Evolutionary conservation across 2,888 invertebrate species (phyloP).

Genomic region (Drosophila suboccidentalis): DNA sequence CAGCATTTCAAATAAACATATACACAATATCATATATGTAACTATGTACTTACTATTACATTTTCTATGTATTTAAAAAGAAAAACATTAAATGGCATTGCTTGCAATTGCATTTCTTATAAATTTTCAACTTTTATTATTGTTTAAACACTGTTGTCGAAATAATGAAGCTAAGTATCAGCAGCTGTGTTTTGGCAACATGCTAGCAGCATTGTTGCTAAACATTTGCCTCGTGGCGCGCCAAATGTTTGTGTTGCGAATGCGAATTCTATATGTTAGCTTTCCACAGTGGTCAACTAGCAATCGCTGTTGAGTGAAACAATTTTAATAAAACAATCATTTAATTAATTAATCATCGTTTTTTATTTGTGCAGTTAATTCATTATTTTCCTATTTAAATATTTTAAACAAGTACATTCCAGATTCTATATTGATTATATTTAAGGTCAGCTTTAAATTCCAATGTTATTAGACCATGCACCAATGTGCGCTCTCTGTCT

Average conservation of each 20-base stretch:
- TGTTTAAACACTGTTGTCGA: neutral
- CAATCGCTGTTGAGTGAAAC: too few relatives aligned
- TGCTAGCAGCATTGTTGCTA: slow-evolving; percentile 17
- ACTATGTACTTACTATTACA: neutral
- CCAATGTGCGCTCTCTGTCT: slow-evolving; percentile 26
- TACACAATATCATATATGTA: neutral
- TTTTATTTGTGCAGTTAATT: too few relatives aligned
- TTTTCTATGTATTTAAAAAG: neutral
- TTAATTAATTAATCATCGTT: too few relatives aligned
- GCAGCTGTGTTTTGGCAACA: neutral
- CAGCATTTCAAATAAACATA: slow-evolving; percentile 6
- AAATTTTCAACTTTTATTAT: neutral
- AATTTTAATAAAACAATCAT: too few relatives aligned
- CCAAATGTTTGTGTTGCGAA: neutral
- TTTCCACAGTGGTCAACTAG: too few relatives aligned
- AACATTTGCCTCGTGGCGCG: neutral
- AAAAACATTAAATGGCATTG: slow-evolving; percentile 1
- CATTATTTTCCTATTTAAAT: too few relatives aligned
- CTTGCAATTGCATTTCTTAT: neutral
- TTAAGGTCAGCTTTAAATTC: neutral
- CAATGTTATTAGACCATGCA: neutral
- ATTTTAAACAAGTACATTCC: too few relatives aligned
- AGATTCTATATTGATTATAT: neutral
- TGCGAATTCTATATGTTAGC: neutral
- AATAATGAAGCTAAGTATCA: neutral